Base-by-base conservation (phyloP, 2,797 vertebrate genomes). In the Glyptemys insculpta region DNA sequence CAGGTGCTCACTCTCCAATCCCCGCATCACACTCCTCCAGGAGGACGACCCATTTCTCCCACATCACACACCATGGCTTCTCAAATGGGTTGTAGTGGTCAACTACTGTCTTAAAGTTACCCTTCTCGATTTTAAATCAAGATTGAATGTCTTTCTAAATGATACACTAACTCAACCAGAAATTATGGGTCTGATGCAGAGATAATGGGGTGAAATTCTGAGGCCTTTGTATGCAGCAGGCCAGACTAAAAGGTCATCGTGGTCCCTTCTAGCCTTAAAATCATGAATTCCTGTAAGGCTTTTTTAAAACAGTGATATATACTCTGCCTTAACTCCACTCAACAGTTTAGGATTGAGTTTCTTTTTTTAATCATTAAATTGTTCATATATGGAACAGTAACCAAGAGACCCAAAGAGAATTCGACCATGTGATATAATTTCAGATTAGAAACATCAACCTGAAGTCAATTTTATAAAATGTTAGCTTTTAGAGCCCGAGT, bases 21-120 rank as follows among this genome's bases (percentile, higher is more conserved):
- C 27, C 56, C 27, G 0, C 5, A 29, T 12, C 56, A 27, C 27
- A 29, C 12, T 6, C 5, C 27, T 14, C 11, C 56, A 6, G 12
- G 27, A 29, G 56, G 27, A 57, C 12, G 27, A 12, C 56, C 3
- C 56, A 29, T 29, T 12, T 29, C 56, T 57, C 11, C 11, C 56
- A 12, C 56, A 5, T 27, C 25, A 27, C 56, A 25, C 4, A 25
- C 4, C 10, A 27, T 56, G 56, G 11, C 56, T 29, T 57, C 56
- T 57, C 27, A 57, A 29, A 57, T 12, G 4, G 25, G 9, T 27
- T 57, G 56, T 11, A 57, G 56, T 29, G 27, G 27, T 29, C 56
- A 57, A 29, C 56, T 57, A 57, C 12, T 29, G 56, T 29, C 56
- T 57, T 29, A 27, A 57, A 57, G 23, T 57, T 29, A 29, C 25